Evolutionary conservation across 2,113 vertebrate genomes (phyloP).

Genomic region (Notarius lentiginosus): DNA sequence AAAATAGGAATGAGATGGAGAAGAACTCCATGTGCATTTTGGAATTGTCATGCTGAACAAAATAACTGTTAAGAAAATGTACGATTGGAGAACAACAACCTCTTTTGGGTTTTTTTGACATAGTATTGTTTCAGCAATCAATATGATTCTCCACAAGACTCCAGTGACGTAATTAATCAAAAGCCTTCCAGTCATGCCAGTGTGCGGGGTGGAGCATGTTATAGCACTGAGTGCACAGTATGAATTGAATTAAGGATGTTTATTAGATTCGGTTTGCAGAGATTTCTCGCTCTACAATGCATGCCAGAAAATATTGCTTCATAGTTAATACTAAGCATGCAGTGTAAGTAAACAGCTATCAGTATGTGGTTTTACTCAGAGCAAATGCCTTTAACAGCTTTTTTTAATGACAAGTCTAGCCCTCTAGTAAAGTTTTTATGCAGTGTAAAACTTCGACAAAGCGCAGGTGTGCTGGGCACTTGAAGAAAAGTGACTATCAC

Average conservation of each 20-base stretch:
- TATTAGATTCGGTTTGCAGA: constrained; percentile 34
- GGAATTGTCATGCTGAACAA: not conserved
- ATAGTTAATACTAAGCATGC: constrained; percentile 1
- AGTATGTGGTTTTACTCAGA: constrained; percentile 5
- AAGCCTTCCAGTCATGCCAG: constrained; percentile 38
- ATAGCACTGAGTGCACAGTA: constrained; percentile 12
- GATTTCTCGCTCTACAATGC: constrained; percentile 25
- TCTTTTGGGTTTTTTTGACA: constrained; percentile 6
- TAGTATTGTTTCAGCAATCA: constrained; percentile 30
- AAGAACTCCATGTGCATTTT: not conserved
- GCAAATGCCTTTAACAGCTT: constrained; percentile 9
- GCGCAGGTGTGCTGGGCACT: not conserved
- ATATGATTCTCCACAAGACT: constrained; percentile 35
- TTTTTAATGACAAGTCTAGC: constrained; percentile 10
- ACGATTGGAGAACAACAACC: constrained; percentile 16
- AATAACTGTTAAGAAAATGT: not conserved
- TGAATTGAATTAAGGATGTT: constrained; percentile 31
- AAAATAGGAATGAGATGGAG: too few relatives aligned
- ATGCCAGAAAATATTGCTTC: not conserved
- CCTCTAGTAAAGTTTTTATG: not conserved
- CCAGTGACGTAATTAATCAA: constrained; percentile 46
- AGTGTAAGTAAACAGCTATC: constrained; percentile 26
- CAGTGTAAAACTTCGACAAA: not conserved
- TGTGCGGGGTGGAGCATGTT: constrained; percentile 10
- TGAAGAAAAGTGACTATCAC: constrained; percentile 1